Evolutionary conservation across 1,140 invertebrate genomes (phyloP).

Genomic region (Drosophila parabipectinata): DNA sequence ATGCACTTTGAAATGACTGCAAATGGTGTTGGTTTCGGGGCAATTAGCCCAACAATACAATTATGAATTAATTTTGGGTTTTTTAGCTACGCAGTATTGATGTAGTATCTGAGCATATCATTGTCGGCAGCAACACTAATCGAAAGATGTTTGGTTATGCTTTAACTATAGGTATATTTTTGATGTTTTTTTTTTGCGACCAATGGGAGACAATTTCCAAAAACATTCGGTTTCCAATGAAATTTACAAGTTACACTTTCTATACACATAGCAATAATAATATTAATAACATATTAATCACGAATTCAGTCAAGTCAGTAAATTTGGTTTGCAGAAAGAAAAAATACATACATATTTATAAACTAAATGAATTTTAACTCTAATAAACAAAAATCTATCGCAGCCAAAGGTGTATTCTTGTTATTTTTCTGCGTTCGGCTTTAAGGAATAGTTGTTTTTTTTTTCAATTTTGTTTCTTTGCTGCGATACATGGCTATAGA

Average conservation of each 20-base stretch:
- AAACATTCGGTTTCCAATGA: slow-evolving; percentile 50
- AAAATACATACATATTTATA: slow-evolving; percentile 57
- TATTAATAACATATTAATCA: slow-evolving; percentile 78
- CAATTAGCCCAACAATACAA: neutral
- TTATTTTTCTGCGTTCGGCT: slow-evolving; percentile 34
- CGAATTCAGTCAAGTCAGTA: slow-evolving; percentile 81
- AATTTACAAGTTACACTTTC: slow-evolving; percentile 77
- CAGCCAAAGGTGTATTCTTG: slow-evolving; percentile 37
- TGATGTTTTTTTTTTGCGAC: slow-evolving; percentile 32
- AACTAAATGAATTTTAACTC: slow-evolving; percentile 50
- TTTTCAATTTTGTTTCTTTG: slow-evolving; percentile 25
- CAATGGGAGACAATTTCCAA: slow-evolving; percentile 48
- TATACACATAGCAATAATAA: slow-evolving; percentile 68
- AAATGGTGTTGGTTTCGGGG: slow-evolving; percentile 11
- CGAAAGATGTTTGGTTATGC: slow-evolving; percentile 45
- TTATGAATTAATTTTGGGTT: slow-evolving; percentile 18
- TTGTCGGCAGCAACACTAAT: slow-evolving; percentile 35
- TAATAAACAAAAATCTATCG: slow-evolving; percentile 60
- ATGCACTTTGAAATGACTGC: slow-evolving; percentile 15
- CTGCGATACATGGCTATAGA: slow-evolving; percentile 46
- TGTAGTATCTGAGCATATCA: slow-evolving; percentile 45
- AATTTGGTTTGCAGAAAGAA: slow-evolving; percentile 80
- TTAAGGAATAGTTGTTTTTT: slow-evolving; percentile 60
- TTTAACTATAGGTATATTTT: slow-evolving; percentile 40
- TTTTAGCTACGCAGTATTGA: slow-evolving; percentile 14